Evolutionary conservation across 2,888 invertebrate species (phyloP).

Genomic region (Drepanosiphum platanoidis): DNA sequence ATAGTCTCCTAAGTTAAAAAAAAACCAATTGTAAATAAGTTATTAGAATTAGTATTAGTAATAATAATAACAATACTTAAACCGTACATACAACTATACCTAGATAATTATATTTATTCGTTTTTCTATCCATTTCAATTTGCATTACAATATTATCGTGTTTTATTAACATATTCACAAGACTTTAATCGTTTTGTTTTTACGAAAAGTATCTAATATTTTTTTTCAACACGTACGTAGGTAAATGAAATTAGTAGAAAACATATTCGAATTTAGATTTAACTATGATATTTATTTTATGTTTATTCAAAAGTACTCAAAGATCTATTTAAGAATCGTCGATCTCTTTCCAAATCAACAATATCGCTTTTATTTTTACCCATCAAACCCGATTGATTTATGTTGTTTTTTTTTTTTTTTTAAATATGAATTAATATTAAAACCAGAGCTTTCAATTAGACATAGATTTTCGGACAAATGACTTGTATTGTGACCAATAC

Average conservation of each 20-base stretch:
- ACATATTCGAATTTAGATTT: neutral
- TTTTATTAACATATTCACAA: neutral
- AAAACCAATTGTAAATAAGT: neutral
- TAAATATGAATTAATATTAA: neutral
- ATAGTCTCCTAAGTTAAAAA: neutral
- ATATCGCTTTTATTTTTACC: no score
- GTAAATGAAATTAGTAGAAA: neutral
- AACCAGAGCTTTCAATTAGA: no score
- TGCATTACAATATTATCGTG: neutral
- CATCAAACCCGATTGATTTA: no score
- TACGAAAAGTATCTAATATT: neutral
- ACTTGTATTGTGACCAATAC: no score
- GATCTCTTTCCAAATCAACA: conserved; percentile 23
- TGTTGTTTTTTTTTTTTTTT: no score
- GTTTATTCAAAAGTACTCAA: conserved; percentile 35
- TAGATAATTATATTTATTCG: no score
- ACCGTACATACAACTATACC: no score
- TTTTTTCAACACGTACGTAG: neutral
- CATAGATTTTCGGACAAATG: no score
- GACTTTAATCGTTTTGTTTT: neutral
- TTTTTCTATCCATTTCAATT: neutral
- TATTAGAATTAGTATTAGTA: neutral
- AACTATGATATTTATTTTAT: neutral
- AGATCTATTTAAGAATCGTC: conserved; percentile 27
- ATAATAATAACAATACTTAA: neutral